phyloP scores from a whole-genome alignment of 2,888 invertebrate species.

The Andricus quercusramuli region DNA sequence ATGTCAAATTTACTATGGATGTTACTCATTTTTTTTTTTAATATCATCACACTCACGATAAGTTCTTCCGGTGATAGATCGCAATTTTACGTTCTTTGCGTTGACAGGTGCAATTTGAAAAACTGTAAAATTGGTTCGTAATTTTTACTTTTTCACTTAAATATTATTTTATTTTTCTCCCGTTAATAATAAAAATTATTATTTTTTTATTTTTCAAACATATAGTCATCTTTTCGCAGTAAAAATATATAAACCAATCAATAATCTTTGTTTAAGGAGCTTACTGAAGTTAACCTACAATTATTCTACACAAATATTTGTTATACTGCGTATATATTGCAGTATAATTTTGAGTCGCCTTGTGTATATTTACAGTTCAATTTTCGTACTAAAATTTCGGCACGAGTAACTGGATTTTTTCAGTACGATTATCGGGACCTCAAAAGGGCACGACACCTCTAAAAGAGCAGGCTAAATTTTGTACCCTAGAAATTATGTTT shows the following conservation, averaged over 20 bases:
- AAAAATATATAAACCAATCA: background rate
- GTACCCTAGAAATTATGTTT: too few relatives aligned
- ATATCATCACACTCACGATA: conserved; percentile 12
- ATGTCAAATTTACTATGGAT: background rate
- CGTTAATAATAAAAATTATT: background rate
- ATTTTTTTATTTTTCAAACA: background rate
- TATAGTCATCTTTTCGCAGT: background rate
- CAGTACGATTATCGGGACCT: too few relatives aligned
- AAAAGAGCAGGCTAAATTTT: too few relatives aligned
- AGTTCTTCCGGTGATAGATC: conserved; percentile 81
- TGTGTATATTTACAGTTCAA: too few relatives aligned
- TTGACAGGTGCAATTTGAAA: conserved; percentile 77
- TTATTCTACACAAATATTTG: too few relatives aligned
- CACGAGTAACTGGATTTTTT: too few relatives aligned
- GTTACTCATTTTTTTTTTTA: background rate
- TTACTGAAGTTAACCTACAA: background rate
- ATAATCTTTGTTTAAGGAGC: background rate
- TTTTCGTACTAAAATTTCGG: too few relatives aligned
- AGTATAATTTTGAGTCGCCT: too few relatives aligned
- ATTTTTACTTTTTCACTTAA: conserved; percentile 50
- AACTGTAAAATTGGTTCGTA: conserved; percentile 81
- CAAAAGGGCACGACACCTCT: too few relatives aligned
- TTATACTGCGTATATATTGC: too few relatives aligned
- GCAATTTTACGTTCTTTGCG: conserved; percentile 81
- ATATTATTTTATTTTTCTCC: conserved; percentile 46